Base-by-base conservation (phyloP, 2,797 vertebrate species). In the Onychomys torridus region DNA sequence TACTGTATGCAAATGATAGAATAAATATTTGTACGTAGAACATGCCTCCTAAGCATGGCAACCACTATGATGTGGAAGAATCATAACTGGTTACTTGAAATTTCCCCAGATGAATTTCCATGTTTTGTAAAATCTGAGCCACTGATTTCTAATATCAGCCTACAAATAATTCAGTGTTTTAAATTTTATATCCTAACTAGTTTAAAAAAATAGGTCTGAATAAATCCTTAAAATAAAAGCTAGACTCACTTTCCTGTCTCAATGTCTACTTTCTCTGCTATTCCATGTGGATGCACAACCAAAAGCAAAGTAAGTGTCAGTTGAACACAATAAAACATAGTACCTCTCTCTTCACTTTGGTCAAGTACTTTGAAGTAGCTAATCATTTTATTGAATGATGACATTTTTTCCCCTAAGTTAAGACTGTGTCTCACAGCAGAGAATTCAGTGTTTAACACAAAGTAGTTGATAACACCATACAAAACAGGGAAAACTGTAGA, bases 121-220 rank as follows among this genome's bases (percentile, higher is more conserved):
- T 25, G 25, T 32, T 90, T 95, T 77, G 6, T 16, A 84, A 94
- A 96, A 82, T 95, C 49, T 84, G 13, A 95, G 37, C n/a, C 67
- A 82, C 10, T 59, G 37, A 92, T 86, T 92, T 88, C 16, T 83
- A 79, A 67, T 73, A 90, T 2, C 63, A 19, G 11, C 6, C 52
- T 78, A n/a, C 25, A 57, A 13, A 92, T 96, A 10, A 63, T 7
- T 95, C 34, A 57, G 21, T 63, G 90, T 94, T 1, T 57, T 92
- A 71, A 65, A 1, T 94, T 79, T 90, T 71, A 16, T 96, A 32
- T 86, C n/a, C 40, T 6, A 6, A 76, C 91, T 40, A 55, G 1
- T 61, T 61, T 63, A 49, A 34, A 32, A 21, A n/a, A 32, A 7
- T 21, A 61, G 7, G 6, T 69, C 71, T 84, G 13, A 84, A 21